Percentiles rank a stretch among this genome's conserved stretches.
These are phyloP conservation scores for Andrena haemorrhoa DNA, from an alignment of 2,888 invertebrate species.

Conservation along the genomic window DNA sequence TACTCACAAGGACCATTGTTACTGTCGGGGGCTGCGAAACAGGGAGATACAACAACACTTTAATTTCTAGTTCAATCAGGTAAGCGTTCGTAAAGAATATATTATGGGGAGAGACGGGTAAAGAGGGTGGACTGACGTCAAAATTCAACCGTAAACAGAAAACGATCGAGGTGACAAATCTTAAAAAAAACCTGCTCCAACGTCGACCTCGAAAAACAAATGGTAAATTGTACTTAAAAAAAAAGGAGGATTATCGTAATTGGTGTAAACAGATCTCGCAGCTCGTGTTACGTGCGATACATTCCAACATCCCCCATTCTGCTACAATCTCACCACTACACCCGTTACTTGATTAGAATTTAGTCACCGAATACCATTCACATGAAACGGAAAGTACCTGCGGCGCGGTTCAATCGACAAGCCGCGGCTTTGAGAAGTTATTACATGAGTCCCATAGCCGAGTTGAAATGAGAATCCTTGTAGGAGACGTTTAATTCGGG, in stretches of 20 bases:
- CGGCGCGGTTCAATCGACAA: conserved; percentile 20
- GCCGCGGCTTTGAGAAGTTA: conserved; percentile 21
- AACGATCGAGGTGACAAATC: conserved; percentile 2
- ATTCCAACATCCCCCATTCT: conserved; percentile 58
- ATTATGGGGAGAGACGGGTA: conserved; percentile 45
- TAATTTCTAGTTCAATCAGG: conserved; percentile 79
- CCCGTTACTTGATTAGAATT: conserved; percentile 65
- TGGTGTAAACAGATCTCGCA: conserved; percentile 34
- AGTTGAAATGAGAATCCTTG: conserved; percentile 52
- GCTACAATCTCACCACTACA: conserved; percentile 62
- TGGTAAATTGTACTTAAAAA: not conserved
- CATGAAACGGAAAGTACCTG: conserved; percentile 35
- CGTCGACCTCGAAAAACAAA: not conserved
- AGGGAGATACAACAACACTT: conserved; percentile 85
- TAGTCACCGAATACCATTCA: conserved; percentile 68
- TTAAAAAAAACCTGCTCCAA: conserved; percentile 10
- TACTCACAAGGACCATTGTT: conserved; percentile 96
- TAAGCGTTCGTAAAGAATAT: conserved; percentile 74
- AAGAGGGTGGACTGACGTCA: conserved; percentile 14
- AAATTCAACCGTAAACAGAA: conserved; percentile 9
- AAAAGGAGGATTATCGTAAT: conserved; percentile 6
- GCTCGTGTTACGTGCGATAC: conserved; percentile 57
- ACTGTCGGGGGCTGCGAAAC: conserved; percentile 93
- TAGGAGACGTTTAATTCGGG: conserved; percentile 41
- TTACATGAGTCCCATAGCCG: conserved; percentile 59